These are phyloP conservation scores for Epinephelus awoara DNA, from an alignment of 2,797 vertebrate genomes.

Conservation along the genomic window DNA sequence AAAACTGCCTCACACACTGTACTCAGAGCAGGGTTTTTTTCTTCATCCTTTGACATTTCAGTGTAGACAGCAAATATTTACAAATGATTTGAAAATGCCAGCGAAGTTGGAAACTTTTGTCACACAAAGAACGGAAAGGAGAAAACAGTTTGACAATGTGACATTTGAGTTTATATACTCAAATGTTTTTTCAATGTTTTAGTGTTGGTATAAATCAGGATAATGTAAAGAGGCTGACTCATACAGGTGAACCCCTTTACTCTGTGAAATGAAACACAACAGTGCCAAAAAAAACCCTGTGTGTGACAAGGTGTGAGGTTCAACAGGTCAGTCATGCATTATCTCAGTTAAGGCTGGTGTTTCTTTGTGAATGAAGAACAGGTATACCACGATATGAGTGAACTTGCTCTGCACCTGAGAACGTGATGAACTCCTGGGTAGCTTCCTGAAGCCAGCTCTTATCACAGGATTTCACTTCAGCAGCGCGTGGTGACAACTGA, in stretches of 20 bases:
- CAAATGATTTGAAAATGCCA: slow-evolving; percentile 8
- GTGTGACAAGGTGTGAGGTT: slow-evolving; percentile 57
- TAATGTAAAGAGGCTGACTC: not conserved
- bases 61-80: not conserved
- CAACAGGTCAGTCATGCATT: slow-evolving; percentile 69
- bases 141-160: not conserved
- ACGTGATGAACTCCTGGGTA: slow-evolving; percentile 45
- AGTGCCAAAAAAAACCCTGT: slow-evolving; percentile 7
- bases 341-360: slow-evolving; percentile 56
- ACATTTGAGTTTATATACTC: not conserved
- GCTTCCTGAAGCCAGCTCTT: slow-evolving; percentile 68
- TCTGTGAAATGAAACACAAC: not conserved
- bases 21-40: not conserved
- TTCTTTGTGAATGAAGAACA: slow-evolving; percentile 61
- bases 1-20: not conserved
- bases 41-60: not conserved
- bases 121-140: not conserved
- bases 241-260: not conserved
- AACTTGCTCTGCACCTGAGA: slow-evolving; percentile 71
- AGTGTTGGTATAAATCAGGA: not conserved
- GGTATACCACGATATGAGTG: slow-evolving; percentile 68
- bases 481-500: slow-evolving; percentile 62
- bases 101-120: not conserved
- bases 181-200: not conserved
- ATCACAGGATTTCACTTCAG: slow-evolving; percentile 69